A percentile compares a stretch with the other conserved stretches of the same genome.
Conservation (phyloP, 2,888 invertebrate genomes). For the Eledona agricola region DNA sequence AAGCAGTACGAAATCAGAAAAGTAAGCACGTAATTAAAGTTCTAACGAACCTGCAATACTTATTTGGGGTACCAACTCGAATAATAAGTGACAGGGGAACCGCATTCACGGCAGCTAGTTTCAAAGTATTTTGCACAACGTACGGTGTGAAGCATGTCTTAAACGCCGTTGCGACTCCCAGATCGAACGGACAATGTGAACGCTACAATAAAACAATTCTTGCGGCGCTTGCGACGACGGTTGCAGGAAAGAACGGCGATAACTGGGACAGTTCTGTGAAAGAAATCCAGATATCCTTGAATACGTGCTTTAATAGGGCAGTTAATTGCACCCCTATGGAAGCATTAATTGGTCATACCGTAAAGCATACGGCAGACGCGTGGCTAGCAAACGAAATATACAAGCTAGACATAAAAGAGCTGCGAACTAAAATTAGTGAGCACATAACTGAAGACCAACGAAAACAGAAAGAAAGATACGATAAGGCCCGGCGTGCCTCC, state of each 20-base stretch:
- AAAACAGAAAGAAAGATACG: slow-evolving; percentile 36
- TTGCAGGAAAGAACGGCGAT: slow-evolving; percentile 35
- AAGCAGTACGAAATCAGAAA: slow-evolving; percentile 42
- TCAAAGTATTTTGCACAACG: slow-evolving; percentile 27
- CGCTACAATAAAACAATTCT: slow-evolving; percentile 25
- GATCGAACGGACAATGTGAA: slow-evolving; percentile 34
- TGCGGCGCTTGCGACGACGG: slow-evolving; percentile 9
- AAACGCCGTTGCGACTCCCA: slow-evolving; percentile 34
- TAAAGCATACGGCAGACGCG: slow-evolving; percentile 26
- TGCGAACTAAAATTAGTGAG: slow-evolving; percentile 23
- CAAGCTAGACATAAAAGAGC: slow-evolving; percentile 22
- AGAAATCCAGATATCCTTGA: slow-evolving; percentile 45
- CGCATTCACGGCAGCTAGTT: slow-evolving; percentile 36
- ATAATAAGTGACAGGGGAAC: slow-evolving; percentile 36
- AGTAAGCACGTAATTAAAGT: slow-evolving; percentile 35
- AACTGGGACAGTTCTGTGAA: slow-evolving; percentile 46
- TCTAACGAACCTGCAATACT: slow-evolving; percentile 35
- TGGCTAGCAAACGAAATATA: slow-evolving; percentile 25
- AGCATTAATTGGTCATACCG: slow-evolving; percentile 38
- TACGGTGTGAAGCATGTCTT: slow-evolving; percentile 36
- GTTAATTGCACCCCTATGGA: slow-evolving; percentile 39
- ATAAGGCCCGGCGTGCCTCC: slow-evolving; percentile 19
- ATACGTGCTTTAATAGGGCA: slow-evolving; percentile 39
- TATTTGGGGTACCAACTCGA: slow-evolving; percentile 44
- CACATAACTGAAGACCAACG: slow-evolving; percentile 34